Conservation (phyloP, 2,797 vertebrate genomes). For the Myripristis jacobus region DNA sequence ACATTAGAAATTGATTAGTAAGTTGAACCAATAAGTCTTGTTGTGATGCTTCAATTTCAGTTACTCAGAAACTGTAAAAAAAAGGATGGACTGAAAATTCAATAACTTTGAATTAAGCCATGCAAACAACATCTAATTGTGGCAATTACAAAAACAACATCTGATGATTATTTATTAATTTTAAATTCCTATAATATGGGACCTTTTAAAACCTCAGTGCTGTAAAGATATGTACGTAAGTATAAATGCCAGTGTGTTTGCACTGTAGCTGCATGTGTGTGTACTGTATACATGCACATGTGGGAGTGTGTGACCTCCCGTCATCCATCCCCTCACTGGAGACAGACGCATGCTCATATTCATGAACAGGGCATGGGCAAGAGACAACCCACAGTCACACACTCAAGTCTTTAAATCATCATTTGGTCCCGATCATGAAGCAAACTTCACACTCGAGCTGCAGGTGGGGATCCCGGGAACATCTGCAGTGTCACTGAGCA, state of each 20-base stretch:
- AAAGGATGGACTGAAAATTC: too few relatives aligned
- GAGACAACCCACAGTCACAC: slow-evolving; percentile 9
- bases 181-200: too few relatives aligned
- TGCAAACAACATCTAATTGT: too few relatives aligned
- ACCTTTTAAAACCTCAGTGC: too few relatives aligned
- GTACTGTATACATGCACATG: not conserved
- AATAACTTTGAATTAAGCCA: too few relatives aligned
- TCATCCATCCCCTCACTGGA: not conserved
- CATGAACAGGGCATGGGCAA: not conserved
- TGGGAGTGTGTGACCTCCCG: not conserved
- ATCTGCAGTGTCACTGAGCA: not conserved
- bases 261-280: not conserved
- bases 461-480: not conserved
- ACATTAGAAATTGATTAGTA: too few relatives aligned
- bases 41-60: too few relatives aligned
- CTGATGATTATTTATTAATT: too few relatives aligned
- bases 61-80: too few relatives aligned
- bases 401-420: not conserved
- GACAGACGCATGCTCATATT: slow-evolving; percentile 1
- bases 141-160: too few relatives aligned
- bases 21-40: too few relatives aligned
- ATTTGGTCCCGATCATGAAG: slow-evolving; percentile 19
- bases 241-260: not conserved
- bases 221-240: not conserved
- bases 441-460: not conserved